Evolutionary conservation across 2,888 invertebrate genomes (phyloP).

Genomic region (Troilus luridus): DNA sequence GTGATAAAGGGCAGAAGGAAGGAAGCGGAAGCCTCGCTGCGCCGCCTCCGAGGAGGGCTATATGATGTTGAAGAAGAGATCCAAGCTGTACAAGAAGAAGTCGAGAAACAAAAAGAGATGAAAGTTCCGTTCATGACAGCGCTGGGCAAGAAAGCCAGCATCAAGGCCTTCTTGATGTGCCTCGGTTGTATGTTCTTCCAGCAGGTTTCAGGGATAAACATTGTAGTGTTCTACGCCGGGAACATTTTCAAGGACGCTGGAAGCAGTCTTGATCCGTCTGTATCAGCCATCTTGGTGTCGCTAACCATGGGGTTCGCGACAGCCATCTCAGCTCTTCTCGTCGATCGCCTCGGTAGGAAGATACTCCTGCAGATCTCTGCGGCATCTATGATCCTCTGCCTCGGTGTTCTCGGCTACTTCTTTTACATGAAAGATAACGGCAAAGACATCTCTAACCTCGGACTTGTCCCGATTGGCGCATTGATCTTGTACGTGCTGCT

Average conservation of each 20-base stretch:
- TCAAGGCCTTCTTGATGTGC: conserved; percentile 81
- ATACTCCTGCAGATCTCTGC: conserved; percentile 84
- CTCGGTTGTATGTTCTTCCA: conserved; percentile 88
- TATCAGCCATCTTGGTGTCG: conserved; percentile 81
- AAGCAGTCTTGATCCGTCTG: conserved; percentile 75
- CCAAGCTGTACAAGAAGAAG: conserved; percentile 61
- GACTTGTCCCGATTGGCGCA: conserved; percentile 80
- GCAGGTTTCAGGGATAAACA: conserved; percentile 87
- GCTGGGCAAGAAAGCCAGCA: conserved; percentile 75
- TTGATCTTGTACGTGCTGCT: conserved; percentile 78
- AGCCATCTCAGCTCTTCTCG: conserved; percentile 77
- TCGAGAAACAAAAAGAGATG: conserved; percentile 67
- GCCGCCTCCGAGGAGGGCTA: conserved; percentile 79
- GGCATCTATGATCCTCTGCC: conserved; percentile 78
- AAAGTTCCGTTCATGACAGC: conserved; percentile 74
- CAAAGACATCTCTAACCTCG: conserved; percentile 73
- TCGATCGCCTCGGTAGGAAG: conserved; percentile 86
- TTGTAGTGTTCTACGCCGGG: conserved; percentile 86
- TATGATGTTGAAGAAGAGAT: conserved; percentile 78
- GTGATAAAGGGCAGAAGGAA: conserved; percentile 61
- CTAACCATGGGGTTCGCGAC: conserved; percentile 82
- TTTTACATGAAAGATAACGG: conserved; percentile 75
- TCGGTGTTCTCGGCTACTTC: conserved; percentile 80
- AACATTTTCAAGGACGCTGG: conserved; percentile 83
- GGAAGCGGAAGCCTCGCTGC: conserved; percentile 67